phyloP scores from a whole-genome alignment of 2,888 invertebrate species.

The Hirtodrosophila confusa region DNA sequence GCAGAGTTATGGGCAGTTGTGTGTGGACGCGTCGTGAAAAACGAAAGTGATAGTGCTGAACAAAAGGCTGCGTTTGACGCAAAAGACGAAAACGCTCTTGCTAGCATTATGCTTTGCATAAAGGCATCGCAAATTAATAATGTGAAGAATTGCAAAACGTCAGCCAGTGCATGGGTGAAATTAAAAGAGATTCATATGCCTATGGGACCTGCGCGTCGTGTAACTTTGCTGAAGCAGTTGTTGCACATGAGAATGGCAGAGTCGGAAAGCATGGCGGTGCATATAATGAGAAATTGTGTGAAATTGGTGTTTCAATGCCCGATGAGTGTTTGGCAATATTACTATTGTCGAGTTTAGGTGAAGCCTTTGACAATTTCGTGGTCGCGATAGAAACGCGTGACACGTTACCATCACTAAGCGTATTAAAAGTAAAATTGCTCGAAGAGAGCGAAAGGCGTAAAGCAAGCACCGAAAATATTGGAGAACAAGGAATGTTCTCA shows the following conservation, averaged over 20 bases:
- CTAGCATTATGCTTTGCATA: no score
- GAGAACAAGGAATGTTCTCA: background rate
- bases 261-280: no score
- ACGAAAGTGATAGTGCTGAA: background rate
- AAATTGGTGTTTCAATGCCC: no score
- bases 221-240: background rate
- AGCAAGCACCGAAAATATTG: background rate
- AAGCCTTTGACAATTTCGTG: background rate
- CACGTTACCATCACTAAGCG: background rate
- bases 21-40: background rate
- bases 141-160: background rate
- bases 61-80: background rate
- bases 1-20: background rate
- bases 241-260: background rate
- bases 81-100: background rate
- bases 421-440: background rate
- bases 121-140: background rate
- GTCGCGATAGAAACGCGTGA: background rate
- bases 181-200: no score
- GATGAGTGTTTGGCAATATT: no score
- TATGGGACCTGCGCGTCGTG: background rate
- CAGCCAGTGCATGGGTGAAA: no score
- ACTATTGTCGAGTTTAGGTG: background rate
- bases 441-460: conserved; percentile 5
- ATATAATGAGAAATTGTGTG: no score